phyloP scores from a whole-genome alignment of 2,888 invertebrate genomes.

The Thecophora atra region DNA sequence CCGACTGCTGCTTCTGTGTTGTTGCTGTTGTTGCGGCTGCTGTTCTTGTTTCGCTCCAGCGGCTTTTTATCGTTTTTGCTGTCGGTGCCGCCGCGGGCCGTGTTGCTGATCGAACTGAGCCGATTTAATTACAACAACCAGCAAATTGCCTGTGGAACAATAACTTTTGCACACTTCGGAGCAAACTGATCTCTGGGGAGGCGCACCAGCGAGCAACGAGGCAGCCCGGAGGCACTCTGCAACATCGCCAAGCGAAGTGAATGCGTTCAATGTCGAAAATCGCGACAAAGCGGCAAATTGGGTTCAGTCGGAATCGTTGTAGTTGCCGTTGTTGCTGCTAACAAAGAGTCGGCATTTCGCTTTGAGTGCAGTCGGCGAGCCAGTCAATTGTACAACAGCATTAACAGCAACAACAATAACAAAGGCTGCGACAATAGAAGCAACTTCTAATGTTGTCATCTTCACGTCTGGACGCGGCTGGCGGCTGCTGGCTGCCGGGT shows the following conservation, averaged over 20 bases:
- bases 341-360: constrained; percentile 55
- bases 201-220: constrained; percentile 51
- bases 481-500: background rate
- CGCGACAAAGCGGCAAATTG: constrained; percentile 47
- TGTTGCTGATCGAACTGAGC: constrained; percentile 40
- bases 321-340: background rate
- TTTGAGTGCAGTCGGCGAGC: constrained; percentile 48
- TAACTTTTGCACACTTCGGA: constrained; percentile 62
- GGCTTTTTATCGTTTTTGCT: constrained; percentile 39
- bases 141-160: constrained; percentile 47
- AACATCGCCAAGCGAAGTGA: background rate
- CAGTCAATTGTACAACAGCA: constrained; percentile 6
- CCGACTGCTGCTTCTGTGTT: background rate
- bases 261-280: constrained; percentile 35
- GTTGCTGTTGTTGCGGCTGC: background rate
- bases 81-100: constrained; percentile 34
- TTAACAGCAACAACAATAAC: constrained; percentile 7
- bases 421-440: constrained; percentile 5
- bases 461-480: constrained; percentile 16
- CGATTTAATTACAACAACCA: constrained; percentile 59
- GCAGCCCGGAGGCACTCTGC: background rate
- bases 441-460: constrained; percentile 39
- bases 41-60: constrained; percentile 15
- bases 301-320: constrained; percentile 46
- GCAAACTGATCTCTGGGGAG: constrained; percentile 61